A percentile compares a stretch with the other conserved stretches of the same genome.
phyloP scores from a whole-genome alignment of 2,797 vertebrate genomes.

The Mycteria americana region DNA sequence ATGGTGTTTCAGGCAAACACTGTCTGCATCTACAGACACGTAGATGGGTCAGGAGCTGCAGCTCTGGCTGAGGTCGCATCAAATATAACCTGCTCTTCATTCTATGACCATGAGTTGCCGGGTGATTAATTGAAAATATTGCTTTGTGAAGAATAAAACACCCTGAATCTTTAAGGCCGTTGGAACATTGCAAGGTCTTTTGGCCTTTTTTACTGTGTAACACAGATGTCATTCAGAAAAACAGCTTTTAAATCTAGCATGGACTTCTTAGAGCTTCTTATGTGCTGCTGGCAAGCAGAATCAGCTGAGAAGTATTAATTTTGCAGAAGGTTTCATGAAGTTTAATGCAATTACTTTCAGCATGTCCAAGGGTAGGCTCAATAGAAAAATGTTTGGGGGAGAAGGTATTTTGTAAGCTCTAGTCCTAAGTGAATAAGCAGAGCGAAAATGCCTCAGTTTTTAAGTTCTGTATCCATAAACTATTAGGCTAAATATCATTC shows the following conservation, averaged over 20 bases:
- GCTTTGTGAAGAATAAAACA: background rate
- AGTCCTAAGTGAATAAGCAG: background rate
- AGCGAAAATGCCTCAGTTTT: background rate
- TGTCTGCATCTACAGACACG: background rate
- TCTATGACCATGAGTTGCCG: background rate
- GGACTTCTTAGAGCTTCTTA: background rate
- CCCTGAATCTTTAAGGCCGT: background rate
- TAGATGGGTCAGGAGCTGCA: background rate
- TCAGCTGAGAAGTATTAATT: background rate
- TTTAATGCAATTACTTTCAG: background rate
- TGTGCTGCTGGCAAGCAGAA: background rate
- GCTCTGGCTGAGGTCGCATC: background rate
- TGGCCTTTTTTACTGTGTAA: background rate
- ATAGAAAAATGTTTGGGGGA: background rate
- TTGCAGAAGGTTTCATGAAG: background rate
- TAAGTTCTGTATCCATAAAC: background rate
- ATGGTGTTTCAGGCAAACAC: background rate
- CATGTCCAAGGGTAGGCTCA: background rate
- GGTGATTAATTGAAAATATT: background rate
- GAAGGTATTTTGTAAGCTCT: background rate
- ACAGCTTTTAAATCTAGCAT: background rate
- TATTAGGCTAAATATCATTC: background rate
- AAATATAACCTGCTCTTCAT: background rate
- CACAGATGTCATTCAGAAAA: background rate
- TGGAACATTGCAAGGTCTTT: background rate